These are phyloP conservation scores for Poeciliopsis occidentalis DNA, from an alignment of 2,113 vertebrate genomes.

Conservation along the genomic window DNA sequence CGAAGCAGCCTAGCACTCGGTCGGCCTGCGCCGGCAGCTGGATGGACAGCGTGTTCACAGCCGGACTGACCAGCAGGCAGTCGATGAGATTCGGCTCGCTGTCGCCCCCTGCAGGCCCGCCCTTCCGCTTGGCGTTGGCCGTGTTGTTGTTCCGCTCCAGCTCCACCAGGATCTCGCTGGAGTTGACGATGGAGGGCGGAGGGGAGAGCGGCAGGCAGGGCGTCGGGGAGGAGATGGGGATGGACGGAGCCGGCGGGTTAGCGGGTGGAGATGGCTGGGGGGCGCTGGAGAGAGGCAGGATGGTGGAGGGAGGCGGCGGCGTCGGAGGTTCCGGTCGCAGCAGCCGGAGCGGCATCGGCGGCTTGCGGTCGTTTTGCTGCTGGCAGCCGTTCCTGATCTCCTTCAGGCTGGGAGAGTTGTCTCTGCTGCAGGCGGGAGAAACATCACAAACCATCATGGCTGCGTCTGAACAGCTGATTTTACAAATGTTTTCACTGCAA, in stretches of 20 bases:
- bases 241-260: conserved; percentile 67
- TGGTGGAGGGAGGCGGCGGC: conserved; percentile 78
- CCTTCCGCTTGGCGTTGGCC: conserved; percentile 88
- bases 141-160: conserved; percentile 94
- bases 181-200: conserved; percentile 89
- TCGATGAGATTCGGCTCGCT: conserved; percentile 98
- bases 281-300: conserved; percentile 50
- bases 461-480: no score
- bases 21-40: conserved; percentile 96
- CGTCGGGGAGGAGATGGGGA: conserved; percentile 48
- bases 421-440: conserved; percentile 80
- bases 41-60: conserved; percentile 94
- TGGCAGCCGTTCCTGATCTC: conserved; percentile 98
- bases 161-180: conserved; percentile 96
- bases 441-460: neutral
- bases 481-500: no score
- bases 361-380: conserved; percentile 95
- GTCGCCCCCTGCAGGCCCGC: conserved; percentile 85
- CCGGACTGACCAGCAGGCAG: conserved; percentile 97
- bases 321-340: conserved; percentile 90
- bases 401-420: conserved; percentile 98
- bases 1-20: conserved; percentile 94
- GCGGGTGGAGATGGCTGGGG: conserved; percentile 45
- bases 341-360: conserved; percentile 92
- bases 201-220: conserved; percentile 78